phyloP scores from a whole-genome alignment of 2,888 invertebrate species.

The Portevinia maculata region DNA sequence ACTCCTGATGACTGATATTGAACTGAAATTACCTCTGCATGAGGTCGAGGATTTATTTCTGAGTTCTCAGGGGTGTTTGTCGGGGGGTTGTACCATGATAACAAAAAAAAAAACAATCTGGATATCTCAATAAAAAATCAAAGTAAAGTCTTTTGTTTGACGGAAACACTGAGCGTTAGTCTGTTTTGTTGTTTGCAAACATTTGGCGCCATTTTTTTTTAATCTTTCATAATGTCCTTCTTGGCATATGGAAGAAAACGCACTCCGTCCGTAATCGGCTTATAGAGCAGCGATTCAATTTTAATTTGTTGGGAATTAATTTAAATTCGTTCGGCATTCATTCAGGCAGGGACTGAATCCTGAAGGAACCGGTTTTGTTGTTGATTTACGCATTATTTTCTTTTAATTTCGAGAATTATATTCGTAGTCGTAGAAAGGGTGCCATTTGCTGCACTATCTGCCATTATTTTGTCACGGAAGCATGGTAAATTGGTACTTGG shows the following conservation, averaged over 20 bases:
- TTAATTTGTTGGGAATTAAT: slow-evolving; percentile 71
- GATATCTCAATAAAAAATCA: slow-evolving; percentile 65
- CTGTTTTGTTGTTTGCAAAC: slow-evolving; percentile 66
- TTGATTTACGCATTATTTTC: slow-evolving; percentile 53
- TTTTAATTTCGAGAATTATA: slow-evolving; percentile 47
- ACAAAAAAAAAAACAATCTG: slow-evolving; percentile 37
- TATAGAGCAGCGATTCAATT: slow-evolving; percentile 55
- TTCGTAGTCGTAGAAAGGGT: slow-evolving; percentile 10
- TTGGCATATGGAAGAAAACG: slow-evolving; percentile 26
- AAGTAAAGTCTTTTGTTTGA: slow-evolving; percentile 47
- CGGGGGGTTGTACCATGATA: slow-evolving; percentile 49
- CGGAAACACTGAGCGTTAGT: slow-evolving; percentile 26
- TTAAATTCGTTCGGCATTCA: slow-evolving; percentile 59
- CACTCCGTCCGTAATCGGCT: slow-evolving; percentile 62
- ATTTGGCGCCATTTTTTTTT: slow-evolving; percentile 58
- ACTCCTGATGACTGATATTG: slow-evolving; percentile 54
- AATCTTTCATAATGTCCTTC: slow-evolving; percentile 3
- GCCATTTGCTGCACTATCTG: neutral
- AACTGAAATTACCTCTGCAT: slow-evolving; percentile 73
- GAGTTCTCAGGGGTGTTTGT: slow-evolving; percentile 63
- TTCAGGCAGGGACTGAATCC: slow-evolving; percentile 26
- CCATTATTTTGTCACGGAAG: slow-evolving; percentile 30
- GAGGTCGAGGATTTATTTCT: slow-evolving; percentile 67
- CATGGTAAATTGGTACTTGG: slow-evolving; percentile 51
- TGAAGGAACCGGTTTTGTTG: slow-evolving; percentile 41